Conservation (phyloP, 2,797 vertebrate species). For the Macrochelys suwanniensis region DNA sequence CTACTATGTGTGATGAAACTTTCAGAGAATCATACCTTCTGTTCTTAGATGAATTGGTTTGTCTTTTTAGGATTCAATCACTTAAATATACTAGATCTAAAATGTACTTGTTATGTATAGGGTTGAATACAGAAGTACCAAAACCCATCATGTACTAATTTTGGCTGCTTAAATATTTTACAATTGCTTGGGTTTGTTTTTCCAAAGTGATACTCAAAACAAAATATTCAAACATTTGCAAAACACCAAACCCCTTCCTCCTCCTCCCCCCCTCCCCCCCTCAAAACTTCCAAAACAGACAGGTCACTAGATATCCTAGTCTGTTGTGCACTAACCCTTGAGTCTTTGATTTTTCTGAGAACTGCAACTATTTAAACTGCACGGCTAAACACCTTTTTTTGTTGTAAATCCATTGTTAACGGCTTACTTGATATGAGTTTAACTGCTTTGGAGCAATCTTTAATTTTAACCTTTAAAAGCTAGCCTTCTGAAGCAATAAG, state of each 20-base stretch:
- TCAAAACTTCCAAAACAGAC: background rate
- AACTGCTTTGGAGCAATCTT: constrained; percentile 44
- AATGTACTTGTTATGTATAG: background rate
- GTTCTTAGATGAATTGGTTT: constrained; percentile 12
- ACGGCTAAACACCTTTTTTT: background rate
- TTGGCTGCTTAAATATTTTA: constrained; percentile 49
- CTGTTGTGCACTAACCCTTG: background rate
- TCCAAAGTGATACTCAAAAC: no score
- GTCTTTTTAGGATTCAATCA: background rate
- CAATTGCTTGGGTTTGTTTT: constrained; percentile 10
- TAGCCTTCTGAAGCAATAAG: background rate
- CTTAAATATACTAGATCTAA: background rate
- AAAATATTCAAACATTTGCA: background rate
- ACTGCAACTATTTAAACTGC: background rate
- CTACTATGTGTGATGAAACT: background rate
- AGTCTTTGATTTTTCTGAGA: constrained; percentile 44
- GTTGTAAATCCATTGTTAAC: constrained; percentile 33
- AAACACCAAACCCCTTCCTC: no score
- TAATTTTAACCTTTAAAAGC: background rate
- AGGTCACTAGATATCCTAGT: background rate
- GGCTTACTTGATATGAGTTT: constrained; percentile 50
- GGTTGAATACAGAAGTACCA: background rate
- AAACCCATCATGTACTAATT: constrained; percentile 39
- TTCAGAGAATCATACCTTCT: background rate
- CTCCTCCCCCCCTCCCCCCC: no score